Conservation (phyloP, 2,797 vertebrate genomes). For the Tenualosa ilisha region DNA sequence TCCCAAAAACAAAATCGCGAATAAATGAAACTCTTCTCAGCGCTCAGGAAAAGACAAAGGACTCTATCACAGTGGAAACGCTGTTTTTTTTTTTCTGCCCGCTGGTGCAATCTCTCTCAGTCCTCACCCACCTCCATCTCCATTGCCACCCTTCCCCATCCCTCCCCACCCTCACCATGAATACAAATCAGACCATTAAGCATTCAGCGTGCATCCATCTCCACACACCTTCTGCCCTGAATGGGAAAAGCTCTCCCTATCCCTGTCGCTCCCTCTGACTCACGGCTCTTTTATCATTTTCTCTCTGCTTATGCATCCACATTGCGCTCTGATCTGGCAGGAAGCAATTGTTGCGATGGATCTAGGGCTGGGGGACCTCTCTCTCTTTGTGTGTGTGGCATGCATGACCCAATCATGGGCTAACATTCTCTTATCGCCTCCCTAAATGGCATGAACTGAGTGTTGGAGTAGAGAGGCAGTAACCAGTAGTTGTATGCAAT, state of each 20-base stretch:
- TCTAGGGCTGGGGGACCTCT: background rate
- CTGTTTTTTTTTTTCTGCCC: background rate
- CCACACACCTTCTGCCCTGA: background rate
- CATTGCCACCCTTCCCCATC: background rate
- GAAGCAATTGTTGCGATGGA: background rate
- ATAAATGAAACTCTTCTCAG: constrained; percentile 47
- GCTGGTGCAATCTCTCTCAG: background rate
- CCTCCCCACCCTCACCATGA: background rate
- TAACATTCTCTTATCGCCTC: background rate
- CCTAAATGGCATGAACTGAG: background rate
- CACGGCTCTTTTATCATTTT: background rate
- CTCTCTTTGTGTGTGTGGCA: background rate
- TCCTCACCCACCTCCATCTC: background rate
- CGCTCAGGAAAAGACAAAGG: constrained; percentile 56
- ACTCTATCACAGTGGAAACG: constrained; percentile 9
- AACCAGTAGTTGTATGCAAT: background rate
- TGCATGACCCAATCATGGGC: background rate
- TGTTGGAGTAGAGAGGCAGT: too few species aligned
- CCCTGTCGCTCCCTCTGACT: background rate
- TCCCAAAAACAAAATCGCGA: background rate
- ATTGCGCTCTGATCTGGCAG: background rate
- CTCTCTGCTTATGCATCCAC: background rate
- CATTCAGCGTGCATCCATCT: background rate
- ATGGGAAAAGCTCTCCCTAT: background rate
- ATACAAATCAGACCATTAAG: constrained; percentile 22